Evolutionary conservation across 2,113 vertebrate genomes (phyloP).

Genomic region (Seriola dumerili): DNA sequence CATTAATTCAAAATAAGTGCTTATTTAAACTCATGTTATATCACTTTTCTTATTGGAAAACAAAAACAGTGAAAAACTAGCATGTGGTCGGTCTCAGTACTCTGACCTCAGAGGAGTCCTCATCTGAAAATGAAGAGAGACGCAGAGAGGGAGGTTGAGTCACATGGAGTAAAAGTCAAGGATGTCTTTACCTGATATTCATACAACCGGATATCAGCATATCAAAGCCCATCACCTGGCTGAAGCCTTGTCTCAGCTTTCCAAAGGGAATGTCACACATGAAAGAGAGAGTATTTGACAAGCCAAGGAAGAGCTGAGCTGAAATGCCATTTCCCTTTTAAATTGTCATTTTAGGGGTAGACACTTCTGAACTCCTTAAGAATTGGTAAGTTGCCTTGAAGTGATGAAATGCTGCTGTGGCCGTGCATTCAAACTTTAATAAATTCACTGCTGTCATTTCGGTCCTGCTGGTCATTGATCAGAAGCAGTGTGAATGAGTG

Average conservation of each 20-base stretch:
- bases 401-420: slow-evolving; percentile 39
- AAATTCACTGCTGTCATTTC: slow-evolving; percentile 26
- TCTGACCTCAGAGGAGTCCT: not conserved
- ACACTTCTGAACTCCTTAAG: slow-evolving; percentile 26
- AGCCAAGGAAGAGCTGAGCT: slow-evolving; percentile 50
- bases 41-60: not conserved
- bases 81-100: not conserved
- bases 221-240: slow-evolving; percentile 68
- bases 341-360: slow-evolving; percentile 48
- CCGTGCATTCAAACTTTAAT: slow-evolving; percentile 15
- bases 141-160: not conserved
- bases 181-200: slow-evolving; percentile 43
- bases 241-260: slow-evolving; percentile 56
- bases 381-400: slow-evolving; percentile 50
- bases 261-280: slow-evolving; percentile 67
- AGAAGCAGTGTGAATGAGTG: slow-evolving; percentile 12
- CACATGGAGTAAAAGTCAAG: slow-evolving; percentile 25
- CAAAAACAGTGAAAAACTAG: not conserved
- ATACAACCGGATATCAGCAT: slow-evolving; percentile 50
- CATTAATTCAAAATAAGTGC: not conserved
- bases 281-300: slow-evolving; percentile 58
- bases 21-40: no score
- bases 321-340: slow-evolving; percentile 59
- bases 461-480: slow-evolving; percentile 42
- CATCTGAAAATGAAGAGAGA: slow-evolving; percentile 13